Base-by-base conservation (phyloP, 2,888 invertebrate species). In the Cephus rjabovi region DNA sequence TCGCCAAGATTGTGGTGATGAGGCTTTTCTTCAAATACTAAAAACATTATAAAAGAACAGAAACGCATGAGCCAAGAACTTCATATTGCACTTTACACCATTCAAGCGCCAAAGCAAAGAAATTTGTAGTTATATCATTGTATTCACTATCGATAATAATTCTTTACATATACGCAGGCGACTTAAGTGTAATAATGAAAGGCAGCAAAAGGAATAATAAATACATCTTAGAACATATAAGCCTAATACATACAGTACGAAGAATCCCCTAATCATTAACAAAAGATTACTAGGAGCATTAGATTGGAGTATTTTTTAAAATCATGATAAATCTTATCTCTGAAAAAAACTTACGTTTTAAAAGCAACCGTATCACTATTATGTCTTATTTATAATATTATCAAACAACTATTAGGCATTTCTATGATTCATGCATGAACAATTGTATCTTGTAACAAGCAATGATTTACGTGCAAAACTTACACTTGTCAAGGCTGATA, bases 401-500 rank as follows among this genome's bases (percentile, higher is more conserved):
- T 23, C 9, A 23, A 56, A 23, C 23, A 23, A 56, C 23, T 56
- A 56, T 56, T 9, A 23, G 6, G 9, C 1, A 56, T 9, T 56
- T 56, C 56, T 56, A 23, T 6, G 6, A 23, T 56, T 56, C 23
- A 9, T 56, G 56, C 0, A 9, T 23, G 56, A 56, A 56, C 6
- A 23, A 56, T 23, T 23, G 23, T 23, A 40, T 69, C 12, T 33
- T 31, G n/a, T 77, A 34, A 12, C 3, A 31, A 69, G 69, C 34
- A 75, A 77, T 75, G 34, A 37, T 68, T 15, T 70, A 11, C 11
- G 69, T 68, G 70, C 3, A 23, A 73, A 34, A 93, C 94, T 94
- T 91, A 97, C 97, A 91, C 93, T 96, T 97, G 90, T 97, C 97
- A 83, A 97, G 93, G 88, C 97, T 97, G 86, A 97, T 96, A 87